Percentiles rank a stretch among this genome's conserved stretches.
Conservation (phyloP, 37 sponge, comb jelly and placozoan genomes). For the Ianthella basta region DNA sequence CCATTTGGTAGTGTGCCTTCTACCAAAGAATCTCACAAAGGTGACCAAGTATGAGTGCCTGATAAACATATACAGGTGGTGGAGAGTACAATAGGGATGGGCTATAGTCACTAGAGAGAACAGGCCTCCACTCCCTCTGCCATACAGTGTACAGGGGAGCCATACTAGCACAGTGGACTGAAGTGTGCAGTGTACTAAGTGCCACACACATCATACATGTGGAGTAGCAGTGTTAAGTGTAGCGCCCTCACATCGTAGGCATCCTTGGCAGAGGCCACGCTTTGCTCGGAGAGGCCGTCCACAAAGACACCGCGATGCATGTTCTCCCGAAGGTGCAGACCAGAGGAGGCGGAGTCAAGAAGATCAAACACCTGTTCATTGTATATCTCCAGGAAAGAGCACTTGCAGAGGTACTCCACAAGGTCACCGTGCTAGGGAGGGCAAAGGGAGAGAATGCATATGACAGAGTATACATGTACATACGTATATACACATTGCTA, state of each 20-base stretch:
- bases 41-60: no score
- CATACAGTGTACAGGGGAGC: no score
- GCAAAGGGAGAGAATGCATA: not conserved
- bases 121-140: no score
- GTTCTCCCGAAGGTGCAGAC: slow-evolving; percentile 78
- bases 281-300: slow-evolving; percentile 74
- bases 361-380: slow-evolving; percentile 90
- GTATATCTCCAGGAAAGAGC: slow-evolving; percentile 90
- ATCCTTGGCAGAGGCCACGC: slow-evolving; percentile 69
- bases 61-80: no score
- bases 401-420: slow-evolving; percentile 84
- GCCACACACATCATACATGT: not conserved
- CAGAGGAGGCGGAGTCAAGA: slow-evolving; percentile 68
- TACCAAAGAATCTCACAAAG: no score
- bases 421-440: slow-evolving; percentile 74
- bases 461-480: not conserved
- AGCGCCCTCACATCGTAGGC: slow-evolving; percentile 60
- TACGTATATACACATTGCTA: not conserved
- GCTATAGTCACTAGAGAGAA: no score
- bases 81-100: no score
- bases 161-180: not conserved
- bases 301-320: slow-evolving; percentile 87
- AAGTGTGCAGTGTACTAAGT: no score
- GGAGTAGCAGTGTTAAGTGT: not conserved
- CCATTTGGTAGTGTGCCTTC: no score